phyloP scores from a whole-genome alignment of 92 coral and sea anemone species.

The Anthopleura xanthogrammica region DNA sequence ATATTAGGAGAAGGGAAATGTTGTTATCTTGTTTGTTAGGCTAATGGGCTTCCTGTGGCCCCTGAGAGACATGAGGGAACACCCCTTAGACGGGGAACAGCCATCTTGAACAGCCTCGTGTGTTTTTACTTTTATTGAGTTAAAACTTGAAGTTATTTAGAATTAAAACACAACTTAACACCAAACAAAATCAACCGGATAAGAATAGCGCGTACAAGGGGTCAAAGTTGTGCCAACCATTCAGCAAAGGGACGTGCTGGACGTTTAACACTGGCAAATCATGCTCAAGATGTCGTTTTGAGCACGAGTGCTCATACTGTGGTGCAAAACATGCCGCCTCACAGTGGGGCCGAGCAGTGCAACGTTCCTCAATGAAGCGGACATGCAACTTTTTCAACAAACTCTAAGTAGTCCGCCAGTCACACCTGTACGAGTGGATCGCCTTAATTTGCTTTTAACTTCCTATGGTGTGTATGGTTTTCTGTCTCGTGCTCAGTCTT shows the following conservation, averaged over 20 bases:
- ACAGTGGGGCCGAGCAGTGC: neutral
- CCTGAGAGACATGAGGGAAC: neutral
- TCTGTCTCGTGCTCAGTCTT: constrained; percentile 15
- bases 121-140: too few species aligned
- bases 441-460: constrained; percentile 8
- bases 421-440: constrained; percentile 35
- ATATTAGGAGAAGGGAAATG: neutral
- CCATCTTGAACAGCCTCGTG: too few species aligned
- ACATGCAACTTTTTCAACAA: neutral
- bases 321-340: constrained; percentile 25
- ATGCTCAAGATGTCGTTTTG: constrained; percentile 27
- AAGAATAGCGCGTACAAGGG: too few species aligned
- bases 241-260: constrained; percentile 30
- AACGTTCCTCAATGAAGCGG: constrained; percentile 3
- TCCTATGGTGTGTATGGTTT: constrained; percentile 4
- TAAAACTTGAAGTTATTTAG: too few species aligned
- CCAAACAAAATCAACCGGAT: too few species aligned
- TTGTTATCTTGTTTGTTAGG: too few species aligned
- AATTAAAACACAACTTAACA: too few species aligned
- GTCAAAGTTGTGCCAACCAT: too few species aligned
- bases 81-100: neutral
- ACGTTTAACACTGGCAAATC: constrained; percentile 14
- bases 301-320: constrained; percentile 30
- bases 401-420: constrained; percentile 21
- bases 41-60: neutral